Evolutionary conservation across 2,113 vertebrate species (phyloP), one percentile per base, ranked within the genome.

Genomic region (Tilapia sparmanii): DNA sequence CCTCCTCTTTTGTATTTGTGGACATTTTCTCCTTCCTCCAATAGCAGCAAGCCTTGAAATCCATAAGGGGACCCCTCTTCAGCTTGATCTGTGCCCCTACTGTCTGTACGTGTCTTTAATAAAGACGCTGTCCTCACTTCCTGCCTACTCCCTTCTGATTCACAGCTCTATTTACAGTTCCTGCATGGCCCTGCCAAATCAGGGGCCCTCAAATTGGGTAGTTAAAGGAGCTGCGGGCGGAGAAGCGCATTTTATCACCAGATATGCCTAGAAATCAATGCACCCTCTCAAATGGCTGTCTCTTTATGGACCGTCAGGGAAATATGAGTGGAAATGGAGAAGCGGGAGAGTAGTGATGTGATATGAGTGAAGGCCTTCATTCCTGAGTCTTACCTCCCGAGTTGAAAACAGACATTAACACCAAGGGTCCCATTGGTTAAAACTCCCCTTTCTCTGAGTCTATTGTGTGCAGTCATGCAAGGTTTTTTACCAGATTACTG

Each of bases 251-350:
- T 96, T 96, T 95, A 97, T 96, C 93, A 91, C 91, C 91, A 94
- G 92, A 95, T 96, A 96, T 94, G 93, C 93, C 91, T 88, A 92
- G 91, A 96, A 96, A 97, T 97, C 95, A 96, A 96, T 96, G 94
- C 92, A 16, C 87, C 90, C 91, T 93, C 95, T 94, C 94, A 93
- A 95, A 95, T 95, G 90, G 92, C 91, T 93, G 91, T 92, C 89
- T 94, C 92, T 96, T 96, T 97, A 96, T 96, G 93, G 94, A 94
- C 91, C 91, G 90, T 91, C 92, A 93, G 95, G 94, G 95, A 96
- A 95, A 96, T 94, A 93, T 94, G 93, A 94, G 91, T 87, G 90
- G 94, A 94, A 92, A 92, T 88, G 81, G 91, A 86, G 89, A 93
- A 86, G 89, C 85, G 26, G 87, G 90, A 92, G 91, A 88, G 90